Evolutionary conservation across 53 echinoderm and acorn worm species (phyloP), one percentile per base, ranked within the genome.

Genomic region (Henricia sp.): DNA sequence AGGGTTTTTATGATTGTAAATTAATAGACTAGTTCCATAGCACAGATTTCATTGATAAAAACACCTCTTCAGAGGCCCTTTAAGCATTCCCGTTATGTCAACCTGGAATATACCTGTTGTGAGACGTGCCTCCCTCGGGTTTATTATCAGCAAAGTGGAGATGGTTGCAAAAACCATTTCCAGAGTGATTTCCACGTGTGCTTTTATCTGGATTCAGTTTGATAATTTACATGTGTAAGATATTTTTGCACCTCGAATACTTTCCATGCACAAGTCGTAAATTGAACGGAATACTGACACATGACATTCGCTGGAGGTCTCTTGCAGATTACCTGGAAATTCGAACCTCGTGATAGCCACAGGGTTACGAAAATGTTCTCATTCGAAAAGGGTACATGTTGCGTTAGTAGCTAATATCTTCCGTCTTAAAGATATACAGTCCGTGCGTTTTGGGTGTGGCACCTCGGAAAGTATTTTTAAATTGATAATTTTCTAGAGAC

Each of bases 131-230:
- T 70, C 70, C 70, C 70, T 11, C 1, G 70, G 43, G 77, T n/a
- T 42, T 77, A 19, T 48, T 41, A 76, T 57, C 76, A 56, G 59
- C 44, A 0, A 11, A 54, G n/a, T 17, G 20, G 60, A 42, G 60
- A 60, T 77, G 60, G 62, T 32, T 44, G 41, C 12, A 8, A 62
- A 55, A 37, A 55, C 55, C 60, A 14, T 77, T 44, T 42, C 43
- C 44, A 27, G 70, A 8, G 70, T 70, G 43, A 70, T 70, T 46
- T 52, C 42, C 63, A 77, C 63, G 44, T 77, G 59, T 60, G 77
- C 29, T 77, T 33, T 77, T 44, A 62, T 50, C 37, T 27, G 46
- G 70, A 11, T 37, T 14, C 13, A 37, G 46, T 28, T 70, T 27
- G 26, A 34, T 70, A 27, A 44, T 70, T 70, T 70, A 43, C 37